Evolutionary conservation across 2,888 invertebrate genomes (phyloP), one percentile per base, ranked within the genome.

Genomic region (Melanostoma scalare): DNA sequence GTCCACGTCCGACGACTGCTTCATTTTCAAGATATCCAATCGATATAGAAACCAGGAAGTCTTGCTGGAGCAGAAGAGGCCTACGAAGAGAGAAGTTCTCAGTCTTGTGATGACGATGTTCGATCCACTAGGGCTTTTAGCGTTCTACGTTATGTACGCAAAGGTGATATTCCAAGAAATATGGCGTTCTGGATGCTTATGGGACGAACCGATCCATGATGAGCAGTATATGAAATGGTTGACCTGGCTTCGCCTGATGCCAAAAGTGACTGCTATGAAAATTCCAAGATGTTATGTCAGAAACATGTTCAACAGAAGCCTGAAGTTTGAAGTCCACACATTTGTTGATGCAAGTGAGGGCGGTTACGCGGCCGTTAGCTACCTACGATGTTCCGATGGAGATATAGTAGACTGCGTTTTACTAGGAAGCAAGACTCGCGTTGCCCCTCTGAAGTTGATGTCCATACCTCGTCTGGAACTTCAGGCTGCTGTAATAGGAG

Each of bases 131-230:
- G 56, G 56, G 1, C 56, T 56, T n/a, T 3, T 48, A 2, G 48
- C 44, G 1, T 56, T 53, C 61, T 50, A 38, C 33, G 69, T 82
- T 0, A 76, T 68, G 53, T 69, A 63, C 38, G 71, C 74, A 2
- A 75, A 78, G 33, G 38, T 80, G 10, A 40, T 81, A 6, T 46
- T 85, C 5, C 77, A 74, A 53, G 75, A 61, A 20, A 75, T 76
- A 50, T 79, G 79, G 81, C 82, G 73, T 3, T 72, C 77, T 68
- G 60, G 69, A 20, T 75, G 74, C 33, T 31, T 40, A 30, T 82
- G 85, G 82, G 79, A 85, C 30, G 75, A 77, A 6, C 71, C 50
- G 4, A 67, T 85, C 35, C 73, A 55, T 33, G 76, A 85, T 9
- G 46, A 75, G n/a, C 58, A 77, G 36, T 63, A 58, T 40, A 35